Evolutionary conservation across 2,113 vertebrate species (phyloP).

Genomic region (Nestor notabilis): DNA sequence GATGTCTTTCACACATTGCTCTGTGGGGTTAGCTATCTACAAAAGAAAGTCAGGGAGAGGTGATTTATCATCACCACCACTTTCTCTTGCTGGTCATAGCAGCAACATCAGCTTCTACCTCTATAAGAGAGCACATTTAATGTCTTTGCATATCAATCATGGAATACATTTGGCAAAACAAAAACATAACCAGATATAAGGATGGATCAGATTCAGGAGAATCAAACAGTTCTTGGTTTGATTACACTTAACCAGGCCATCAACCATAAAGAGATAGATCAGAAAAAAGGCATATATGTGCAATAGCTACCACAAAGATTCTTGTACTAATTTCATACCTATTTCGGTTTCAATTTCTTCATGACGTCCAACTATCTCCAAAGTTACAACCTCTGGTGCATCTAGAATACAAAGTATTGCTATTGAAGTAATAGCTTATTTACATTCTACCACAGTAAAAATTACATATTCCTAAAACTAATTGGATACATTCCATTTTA

Average conservation of each 20-base stretch:
- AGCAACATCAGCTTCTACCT: neutral
- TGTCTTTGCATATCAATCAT: neutral
- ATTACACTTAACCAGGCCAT: neutral
- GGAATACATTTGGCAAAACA: neutral
- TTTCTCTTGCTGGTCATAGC: neutral
- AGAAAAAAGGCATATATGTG: neutral
- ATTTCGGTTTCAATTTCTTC: conserved; percentile 67
- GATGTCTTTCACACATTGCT: neutral
- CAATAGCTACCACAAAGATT: neutral
- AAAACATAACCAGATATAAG: neutral
- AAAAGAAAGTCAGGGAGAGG: neutral
- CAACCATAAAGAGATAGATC: neutral
- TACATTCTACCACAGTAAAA: neutral
- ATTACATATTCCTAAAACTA: neutral
- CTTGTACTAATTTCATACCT: conserved; percentile 58
- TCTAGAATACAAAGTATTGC: neutral
- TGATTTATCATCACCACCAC: neutral
- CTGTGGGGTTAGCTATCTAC: neutral
- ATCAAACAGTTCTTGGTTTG: neutral
- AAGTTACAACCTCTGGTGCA: neutral
- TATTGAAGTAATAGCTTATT: neutral
- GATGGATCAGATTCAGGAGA: neutral
- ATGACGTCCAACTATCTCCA: conserved; percentile 31
- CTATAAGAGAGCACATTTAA: neutral
- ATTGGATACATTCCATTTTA: neutral